Conservation (phyloP, 2,888 invertebrate genomes). For the Melanostoma mellinum region DNA sequence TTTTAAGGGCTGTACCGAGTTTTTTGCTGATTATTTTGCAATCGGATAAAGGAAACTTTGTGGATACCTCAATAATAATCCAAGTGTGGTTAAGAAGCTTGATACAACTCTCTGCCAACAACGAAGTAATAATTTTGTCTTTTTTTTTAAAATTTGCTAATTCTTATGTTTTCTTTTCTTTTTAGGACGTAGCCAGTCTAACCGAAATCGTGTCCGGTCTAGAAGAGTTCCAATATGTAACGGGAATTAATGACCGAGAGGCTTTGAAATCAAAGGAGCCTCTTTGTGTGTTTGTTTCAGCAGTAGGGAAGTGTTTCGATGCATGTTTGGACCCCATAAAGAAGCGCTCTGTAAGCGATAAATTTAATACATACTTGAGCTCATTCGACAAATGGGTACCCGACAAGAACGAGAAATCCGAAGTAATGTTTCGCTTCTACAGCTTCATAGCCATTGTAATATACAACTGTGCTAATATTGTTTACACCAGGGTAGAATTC, state of each 20-base stretch:
- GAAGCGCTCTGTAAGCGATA: slow-evolving; percentile 78
- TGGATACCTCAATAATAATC: slow-evolving; percentile 76
- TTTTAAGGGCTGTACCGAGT: slow-evolving; percentile 75
- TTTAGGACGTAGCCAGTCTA: slow-evolving; percentile 76
- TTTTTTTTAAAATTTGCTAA: background rate
- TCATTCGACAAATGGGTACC: slow-evolving; percentile 80
- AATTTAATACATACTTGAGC: slow-evolving; percentile 78
- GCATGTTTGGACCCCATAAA: slow-evolving; percentile 69
- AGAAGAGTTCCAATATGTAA: slow-evolving; percentile 77
- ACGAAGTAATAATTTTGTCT: slow-evolving; percentile 74
- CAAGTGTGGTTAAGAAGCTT: slow-evolving; percentile 80
- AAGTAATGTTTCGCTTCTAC: slow-evolving; percentile 78
- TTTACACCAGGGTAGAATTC: slow-evolving; percentile 77
- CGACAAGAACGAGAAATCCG: slow-evolving; percentile 77
- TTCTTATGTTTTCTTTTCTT: background rate
- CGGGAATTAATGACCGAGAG: slow-evolving; percentile 73
- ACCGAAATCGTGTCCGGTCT: slow-evolving; percentile 76
- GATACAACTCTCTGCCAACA: slow-evolving; percentile 78
- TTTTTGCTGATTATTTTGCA: slow-evolving; percentile 76
- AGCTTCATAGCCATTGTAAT: slow-evolving; percentile 81
- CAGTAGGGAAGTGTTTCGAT: slow-evolving; percentile 76
- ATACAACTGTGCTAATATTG: slow-evolving; percentile 79
- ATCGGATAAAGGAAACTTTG: slow-evolving; percentile 69
- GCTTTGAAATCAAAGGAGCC: slow-evolving; percentile 79
- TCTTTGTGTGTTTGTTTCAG: slow-evolving; percentile 79